A percentile compares a stretch with the other conserved stretches of the same genome.
phyloP scores from a whole-genome alignment of 2,797 vertebrate species.

The Nasua narica region DNA sequence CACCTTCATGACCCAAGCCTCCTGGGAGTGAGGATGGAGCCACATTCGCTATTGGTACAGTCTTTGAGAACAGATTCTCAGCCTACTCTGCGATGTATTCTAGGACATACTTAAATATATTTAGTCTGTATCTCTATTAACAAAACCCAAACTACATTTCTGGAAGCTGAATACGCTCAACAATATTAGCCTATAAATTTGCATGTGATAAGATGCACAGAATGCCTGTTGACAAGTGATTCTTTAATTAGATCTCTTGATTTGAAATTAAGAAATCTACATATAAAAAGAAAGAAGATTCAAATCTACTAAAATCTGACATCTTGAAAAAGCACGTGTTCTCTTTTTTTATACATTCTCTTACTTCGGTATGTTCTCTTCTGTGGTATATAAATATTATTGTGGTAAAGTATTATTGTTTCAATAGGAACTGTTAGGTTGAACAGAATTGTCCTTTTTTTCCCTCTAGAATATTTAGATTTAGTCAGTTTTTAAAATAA shows the following conservation, averaged over 20 bases:
- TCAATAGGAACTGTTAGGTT: not conserved
- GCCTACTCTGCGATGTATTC: not conserved
- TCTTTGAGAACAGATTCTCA: not conserved
- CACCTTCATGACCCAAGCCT: not conserved
- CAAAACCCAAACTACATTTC: not conserved
- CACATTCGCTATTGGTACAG: not conserved
- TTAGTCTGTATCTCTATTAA: conserved; percentile 6
- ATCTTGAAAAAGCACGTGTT: not conserved
- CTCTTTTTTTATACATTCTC: not conserved
- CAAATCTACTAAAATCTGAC: not conserved
- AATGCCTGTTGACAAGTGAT: not conserved
- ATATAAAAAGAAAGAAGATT: not conserved
- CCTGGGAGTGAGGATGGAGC: not conserved
- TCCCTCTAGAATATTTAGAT: not conserved
- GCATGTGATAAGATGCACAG: conserved; percentile 38
- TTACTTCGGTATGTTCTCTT: conserved; percentile 2
- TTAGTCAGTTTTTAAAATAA: not conserved
- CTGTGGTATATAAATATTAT: not conserved
- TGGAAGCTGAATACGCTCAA: not conserved
- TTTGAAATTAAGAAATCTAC: conserved; percentile 21
- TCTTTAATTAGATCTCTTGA: conserved; percentile 45
- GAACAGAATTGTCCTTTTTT: not conserved
- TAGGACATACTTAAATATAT: not conserved
- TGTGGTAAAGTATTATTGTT: not conserved
- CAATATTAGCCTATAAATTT: conserved; percentile 1